phyloP scores from a whole-genome alignment of 2,797 vertebrate species.

The Ptychobarbus kaznakovi region DNA sequence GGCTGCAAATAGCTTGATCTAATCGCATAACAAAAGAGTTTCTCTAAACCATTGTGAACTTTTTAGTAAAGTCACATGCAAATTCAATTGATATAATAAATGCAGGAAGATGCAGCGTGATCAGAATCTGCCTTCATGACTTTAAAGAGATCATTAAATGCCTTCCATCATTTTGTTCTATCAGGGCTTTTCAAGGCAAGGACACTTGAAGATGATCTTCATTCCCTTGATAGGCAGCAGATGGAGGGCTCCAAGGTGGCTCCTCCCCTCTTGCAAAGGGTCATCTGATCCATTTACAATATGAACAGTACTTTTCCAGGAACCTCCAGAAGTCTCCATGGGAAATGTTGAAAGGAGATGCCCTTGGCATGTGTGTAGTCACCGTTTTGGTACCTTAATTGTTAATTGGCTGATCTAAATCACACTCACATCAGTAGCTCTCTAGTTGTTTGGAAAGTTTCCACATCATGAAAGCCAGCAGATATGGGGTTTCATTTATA shows the following conservation, averaged over 20 bases:
- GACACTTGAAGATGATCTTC: conserved; percentile 67
- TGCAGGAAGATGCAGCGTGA: conserved; percentile 23
- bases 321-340: conserved; percentile 66
- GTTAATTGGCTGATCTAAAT: conserved; percentile 32
- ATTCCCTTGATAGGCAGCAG: conserved; percentile 67
- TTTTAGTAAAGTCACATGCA: conserved; percentile 20
- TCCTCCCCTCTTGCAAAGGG: conserved; percentile 70
- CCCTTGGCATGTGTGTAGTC: conserved; percentile 54
- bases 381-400: conserved; percentile 38
- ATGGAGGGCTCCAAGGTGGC: conserved; percentile 77
- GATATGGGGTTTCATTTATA: conserved; percentile 20
- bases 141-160: conserved; percentile 42
- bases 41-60: not conserved
- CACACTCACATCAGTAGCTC: conserved; percentile 25
- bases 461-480: conserved; percentile 24
- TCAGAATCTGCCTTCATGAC: conserved; percentile 29
- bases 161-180: conserved; percentile 21
- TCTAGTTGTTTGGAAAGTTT: conserved; percentile 22
- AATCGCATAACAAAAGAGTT: conserved; percentile 8
- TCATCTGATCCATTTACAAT: conserved; percentile 75
- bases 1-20: not conserved
- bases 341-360: conserved; percentile 60
- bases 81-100: conserved; percentile 17
- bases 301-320: conserved; percentile 72
- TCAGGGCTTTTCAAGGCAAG: conserved; percentile 66